Conservation (phyloP, 1,140 invertebrate genomes). For the Zophobas morio region DNA sequence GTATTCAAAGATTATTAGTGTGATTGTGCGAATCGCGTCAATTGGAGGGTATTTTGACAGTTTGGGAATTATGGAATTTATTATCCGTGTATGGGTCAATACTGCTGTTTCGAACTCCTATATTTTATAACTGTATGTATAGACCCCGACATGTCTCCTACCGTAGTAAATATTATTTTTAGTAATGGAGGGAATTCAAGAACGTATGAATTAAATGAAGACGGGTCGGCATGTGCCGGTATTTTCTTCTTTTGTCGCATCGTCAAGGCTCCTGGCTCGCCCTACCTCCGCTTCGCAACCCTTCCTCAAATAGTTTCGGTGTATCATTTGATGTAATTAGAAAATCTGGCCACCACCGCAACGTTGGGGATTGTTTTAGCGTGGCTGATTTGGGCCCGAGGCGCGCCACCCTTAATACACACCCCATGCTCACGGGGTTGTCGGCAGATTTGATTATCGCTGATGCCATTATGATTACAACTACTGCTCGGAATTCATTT, state of each 20-base stretch:
- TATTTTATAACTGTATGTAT: no score
- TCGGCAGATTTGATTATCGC: slow-evolving; percentile 54
- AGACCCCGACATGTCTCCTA: no score
- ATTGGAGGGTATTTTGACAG: no score
- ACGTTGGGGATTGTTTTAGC: slow-evolving; percentile 52
- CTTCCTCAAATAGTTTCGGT: slow-evolving; percentile 55
- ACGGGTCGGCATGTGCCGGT: no score
- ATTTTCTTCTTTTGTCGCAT: background rate
- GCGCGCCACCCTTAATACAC: slow-evolving; percentile 48
- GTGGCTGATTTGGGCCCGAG: slow-evolving; percentile 49
- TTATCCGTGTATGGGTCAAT: no score
- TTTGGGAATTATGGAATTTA: no score
- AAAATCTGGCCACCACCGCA: slow-evolving; percentile 59
- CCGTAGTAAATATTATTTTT: no score
- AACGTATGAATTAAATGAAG: no score
- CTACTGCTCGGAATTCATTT: slow-evolving; percentile 30
- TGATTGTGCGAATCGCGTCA: no score
- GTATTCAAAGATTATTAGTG: no score
- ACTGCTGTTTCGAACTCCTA: no score
- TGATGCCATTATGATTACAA: slow-evolving; percentile 44
- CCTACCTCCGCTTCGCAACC: slow-evolving; percentile 9
- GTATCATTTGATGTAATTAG: slow-evolving; percentile 59
- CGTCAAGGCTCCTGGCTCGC: background rate
- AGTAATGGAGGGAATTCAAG: no score
- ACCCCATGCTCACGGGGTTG: slow-evolving; percentile 48